Evolutionary conservation across 2,113 vertebrate genomes (phyloP).

Genomic region (Alosa alosa): DNA sequence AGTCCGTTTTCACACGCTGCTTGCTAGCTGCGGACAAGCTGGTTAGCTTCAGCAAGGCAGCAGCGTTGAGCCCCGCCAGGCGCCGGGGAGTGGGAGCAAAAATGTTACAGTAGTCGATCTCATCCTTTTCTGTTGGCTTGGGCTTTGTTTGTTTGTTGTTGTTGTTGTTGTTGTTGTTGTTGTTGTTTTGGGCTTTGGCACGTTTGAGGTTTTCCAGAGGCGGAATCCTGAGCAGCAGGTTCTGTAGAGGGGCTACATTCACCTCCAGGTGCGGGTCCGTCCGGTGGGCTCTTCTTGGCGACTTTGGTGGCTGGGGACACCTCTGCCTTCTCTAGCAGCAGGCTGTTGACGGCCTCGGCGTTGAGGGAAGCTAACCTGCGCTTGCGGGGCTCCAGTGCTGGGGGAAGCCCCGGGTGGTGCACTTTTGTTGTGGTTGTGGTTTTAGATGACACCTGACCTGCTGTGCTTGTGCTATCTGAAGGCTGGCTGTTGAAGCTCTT

Average conservation of each 20-base stretch:
- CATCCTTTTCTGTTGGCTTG: background rate
- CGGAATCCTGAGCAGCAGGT: conserved; percentile 46
- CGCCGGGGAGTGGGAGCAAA: conserved; percentile 80
- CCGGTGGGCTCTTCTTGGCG: conserved; percentile 59
- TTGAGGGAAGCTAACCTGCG: conserved; percentile 92
- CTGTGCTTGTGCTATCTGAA: conserved; percentile 42
- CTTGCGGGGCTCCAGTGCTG: conserved; percentile 78
- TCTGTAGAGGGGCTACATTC: conserved; percentile 33
- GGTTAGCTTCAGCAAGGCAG: conserved; percentile 89
- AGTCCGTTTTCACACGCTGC: conserved; percentile 58
- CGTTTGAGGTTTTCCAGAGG: conserved; percentile 35
- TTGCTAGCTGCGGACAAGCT: conserved; percentile 74
- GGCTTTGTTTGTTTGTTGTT: background rate
- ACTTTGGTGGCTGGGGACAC: conserved; percentile 63
- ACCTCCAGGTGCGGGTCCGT: conserved; percentile 52
- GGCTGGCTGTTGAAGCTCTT: conserved; percentile 18
- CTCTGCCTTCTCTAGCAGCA: conserved; percentile 81
- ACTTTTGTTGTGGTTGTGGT: background rate
- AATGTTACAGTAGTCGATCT: conserved; percentile 40
- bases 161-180: background rate
- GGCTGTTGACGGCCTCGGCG: conserved; percentile 89
- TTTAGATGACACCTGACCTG: conserved; percentile 14
- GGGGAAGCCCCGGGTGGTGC: background rate
- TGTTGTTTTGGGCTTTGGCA: conserved; percentile 57
- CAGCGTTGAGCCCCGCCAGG: conserved; percentile 90